A percentile compares a stretch with the other conserved stretches of the same genome.
These are phyloP conservation scores for Crypturellus undulatus DNA, from an alignment of 2,113 vertebrate species.

Conservation along the genomic window DNA sequence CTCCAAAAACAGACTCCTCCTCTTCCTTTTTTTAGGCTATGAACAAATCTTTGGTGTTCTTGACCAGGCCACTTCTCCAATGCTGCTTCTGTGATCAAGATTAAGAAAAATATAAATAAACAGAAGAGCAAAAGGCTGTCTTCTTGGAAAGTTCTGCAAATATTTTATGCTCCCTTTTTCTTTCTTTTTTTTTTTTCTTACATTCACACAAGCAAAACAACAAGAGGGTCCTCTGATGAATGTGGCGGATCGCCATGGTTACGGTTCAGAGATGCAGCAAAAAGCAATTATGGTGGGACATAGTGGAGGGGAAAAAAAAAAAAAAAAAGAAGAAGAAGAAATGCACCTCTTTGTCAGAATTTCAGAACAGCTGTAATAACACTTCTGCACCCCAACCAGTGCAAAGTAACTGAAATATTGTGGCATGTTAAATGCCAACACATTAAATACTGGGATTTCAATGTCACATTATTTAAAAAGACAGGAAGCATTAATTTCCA, in stretches of 20 bases:
- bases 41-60: constrained; percentile 41
- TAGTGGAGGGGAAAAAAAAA: not conserved
- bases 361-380: constrained; percentile 91
- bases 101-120: not conserved
- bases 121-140: not conserved
- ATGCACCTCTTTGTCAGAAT: constrained; percentile 88
- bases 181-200: not conserved
- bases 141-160: constrained; percentile 72
- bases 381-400: constrained; percentile 80
- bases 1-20: constrained; percentile 4
- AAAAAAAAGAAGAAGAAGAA: constrained; percentile 60
- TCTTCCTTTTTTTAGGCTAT: constrained; percentile 48
- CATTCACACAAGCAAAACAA: constrained; percentile 83
- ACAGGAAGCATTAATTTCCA: constrained; percentile 86
- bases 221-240: constrained; percentile 86
- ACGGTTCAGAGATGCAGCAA: constrained; percentile 86
- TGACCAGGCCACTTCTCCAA: constrained; percentile 6
- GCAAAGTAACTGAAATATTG: constrained; percentile 86
- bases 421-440: constrained; percentile 82
- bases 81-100: constrained; percentile 36
- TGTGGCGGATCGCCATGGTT: constrained; percentile 86
- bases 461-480: constrained; percentile 83
- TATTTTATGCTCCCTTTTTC: constrained; percentile 71
- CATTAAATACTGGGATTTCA: constrained; percentile 80
- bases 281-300: constrained; percentile 88